These are phyloP conservation scores for Typhlichthys subterraneus DNA, from an alignment of 2,797 vertebrate species.

Conservation along the genomic window DNA sequence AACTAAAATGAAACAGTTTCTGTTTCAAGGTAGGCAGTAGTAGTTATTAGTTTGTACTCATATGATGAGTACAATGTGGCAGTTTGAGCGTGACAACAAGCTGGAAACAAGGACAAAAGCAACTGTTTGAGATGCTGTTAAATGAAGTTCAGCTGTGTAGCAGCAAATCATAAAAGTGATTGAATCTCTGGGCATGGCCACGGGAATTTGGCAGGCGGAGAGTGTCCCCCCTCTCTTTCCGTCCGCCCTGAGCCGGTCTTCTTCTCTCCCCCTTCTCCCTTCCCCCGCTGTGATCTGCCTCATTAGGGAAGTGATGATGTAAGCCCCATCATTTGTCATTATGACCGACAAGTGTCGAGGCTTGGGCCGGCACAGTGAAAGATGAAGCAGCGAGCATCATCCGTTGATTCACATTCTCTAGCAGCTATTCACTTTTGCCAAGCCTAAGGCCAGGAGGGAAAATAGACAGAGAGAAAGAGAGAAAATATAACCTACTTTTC, in stretches of 20 bases:
- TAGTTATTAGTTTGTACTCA: constrained; percentile 16
- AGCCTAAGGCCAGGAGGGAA: not conserved
- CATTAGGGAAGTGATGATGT: constrained; percentile 75
- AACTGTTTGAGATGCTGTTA: constrained; percentile 33
- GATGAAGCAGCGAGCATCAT: constrained; percentile 19
- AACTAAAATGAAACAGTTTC: constrained; percentile 7
- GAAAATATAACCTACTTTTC: not conserved
- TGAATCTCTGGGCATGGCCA: constrained; percentile 43
- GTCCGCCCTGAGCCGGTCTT: constrained; percentile 43
- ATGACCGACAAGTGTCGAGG: constrained; percentile 69
- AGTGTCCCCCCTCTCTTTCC: constrained; percentile 36
- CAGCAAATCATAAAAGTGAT: constrained; percentile 25
- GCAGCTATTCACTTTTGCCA: not conserved
- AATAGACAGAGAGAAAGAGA: not conserved
- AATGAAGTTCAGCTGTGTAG: constrained; percentile 22
- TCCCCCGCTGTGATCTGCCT: constrained; percentile 66
- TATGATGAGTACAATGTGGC: constrained; percentile 18
- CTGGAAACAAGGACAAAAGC: constrained; percentile 28
- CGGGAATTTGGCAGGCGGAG: constrained; percentile 49
- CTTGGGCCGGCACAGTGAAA: constrained; percentile 41
- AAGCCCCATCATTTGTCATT: constrained; percentile 71
- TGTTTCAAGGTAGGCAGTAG: not conserved
- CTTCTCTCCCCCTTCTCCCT: constrained; percentile 38
- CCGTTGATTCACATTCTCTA: constrained; percentile 11
- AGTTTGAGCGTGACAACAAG: constrained; percentile 18